phyloP scores from a whole-genome alignment of 1,140 invertebrate species.

The Arctopsyche grandis region DNA sequence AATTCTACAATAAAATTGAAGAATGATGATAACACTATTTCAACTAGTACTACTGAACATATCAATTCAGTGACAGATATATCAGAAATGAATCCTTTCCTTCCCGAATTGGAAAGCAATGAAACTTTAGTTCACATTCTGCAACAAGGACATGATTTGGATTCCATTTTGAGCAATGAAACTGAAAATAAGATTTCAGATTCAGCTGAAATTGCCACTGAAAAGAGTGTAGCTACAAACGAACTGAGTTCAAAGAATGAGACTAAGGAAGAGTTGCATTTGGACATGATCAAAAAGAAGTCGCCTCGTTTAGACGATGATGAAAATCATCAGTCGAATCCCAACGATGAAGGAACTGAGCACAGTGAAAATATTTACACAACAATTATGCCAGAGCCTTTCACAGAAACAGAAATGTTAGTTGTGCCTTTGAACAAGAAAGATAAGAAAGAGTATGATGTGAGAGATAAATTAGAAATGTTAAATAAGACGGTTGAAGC shows the following conservation, averaged over 20 bases:
- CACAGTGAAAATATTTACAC: conserved; percentile 43
- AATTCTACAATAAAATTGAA: too few species aligned
- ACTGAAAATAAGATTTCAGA: conserved; percentile 53
- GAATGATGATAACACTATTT: not conserved
- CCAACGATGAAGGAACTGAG: conserved; percentile 49
- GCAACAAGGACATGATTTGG: conserved; percentile 65
- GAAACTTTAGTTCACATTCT: conserved; percentile 67
- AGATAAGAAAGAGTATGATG: conserved; percentile 55
- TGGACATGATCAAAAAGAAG: conserved; percentile 47
- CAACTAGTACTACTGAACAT: conserved; percentile 35
- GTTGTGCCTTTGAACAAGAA: conserved; percentile 51
- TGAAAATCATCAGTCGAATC: conserved; percentile 59
- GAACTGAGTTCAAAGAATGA: not conserved
- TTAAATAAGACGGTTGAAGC: not conserved
- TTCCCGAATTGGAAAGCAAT: conserved; percentile 71
- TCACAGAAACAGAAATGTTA: conserved; percentile 46
- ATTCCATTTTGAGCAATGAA: conserved; percentile 54
- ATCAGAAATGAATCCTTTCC: conserved; percentile 71
- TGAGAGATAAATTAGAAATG: conserved; percentile 47
- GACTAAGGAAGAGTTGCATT: conserved; percentile 16
- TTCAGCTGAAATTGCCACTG: conserved; percentile 47
- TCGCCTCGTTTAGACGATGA: conserved; percentile 58
- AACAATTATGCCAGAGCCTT: conserved; percentile 43
- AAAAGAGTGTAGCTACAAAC: conserved; percentile 6
- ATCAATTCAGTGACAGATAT: not conserved